Evolutionary conservation across 2,113 vertebrate genomes (phyloP).

Genomic region (Bombycilla garrulus): DNA sequence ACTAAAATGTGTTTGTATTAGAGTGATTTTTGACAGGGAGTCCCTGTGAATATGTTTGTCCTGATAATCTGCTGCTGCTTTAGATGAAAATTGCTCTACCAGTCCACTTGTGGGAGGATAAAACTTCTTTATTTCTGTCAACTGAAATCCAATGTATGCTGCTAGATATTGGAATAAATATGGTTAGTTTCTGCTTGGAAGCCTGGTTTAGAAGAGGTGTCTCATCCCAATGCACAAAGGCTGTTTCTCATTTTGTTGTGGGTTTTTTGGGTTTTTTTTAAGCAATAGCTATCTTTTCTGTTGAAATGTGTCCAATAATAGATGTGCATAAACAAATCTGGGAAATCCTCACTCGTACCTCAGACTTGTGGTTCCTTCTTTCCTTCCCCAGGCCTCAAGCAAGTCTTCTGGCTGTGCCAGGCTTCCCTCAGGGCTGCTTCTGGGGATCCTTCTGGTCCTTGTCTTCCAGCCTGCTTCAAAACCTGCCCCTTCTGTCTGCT

Average conservation of each 20-base stretch:
- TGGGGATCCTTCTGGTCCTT: background rate
- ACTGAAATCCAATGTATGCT: background rate
- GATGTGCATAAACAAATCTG: background rate
- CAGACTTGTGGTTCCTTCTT: background rate
- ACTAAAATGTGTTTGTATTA: slow-evolving; percentile 52
- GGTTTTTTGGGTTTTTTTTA: background rate
- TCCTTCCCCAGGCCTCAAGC: background rate
- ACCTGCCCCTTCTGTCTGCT: background rate
- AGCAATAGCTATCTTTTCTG: background rate
- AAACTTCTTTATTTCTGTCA: background rate
- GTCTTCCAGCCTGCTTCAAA: background rate
- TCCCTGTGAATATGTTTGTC: slow-evolving; percentile 38
- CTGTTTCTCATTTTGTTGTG: background rate
- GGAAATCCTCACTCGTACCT: background rate
- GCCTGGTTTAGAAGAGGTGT: background rate
- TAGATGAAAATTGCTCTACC: slow-evolving; percentile 33
- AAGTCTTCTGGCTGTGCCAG: rapidly evolving
- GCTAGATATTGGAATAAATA: background rate
- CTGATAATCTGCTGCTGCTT: slow-evolving; percentile 22
- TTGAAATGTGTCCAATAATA: background rate
- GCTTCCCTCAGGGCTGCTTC: background rate
- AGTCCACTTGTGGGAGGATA: background rate
- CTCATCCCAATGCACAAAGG: background rate
- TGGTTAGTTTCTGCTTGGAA: background rate
- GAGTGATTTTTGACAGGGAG: slow-evolving; percentile 56